A percentile compares a stretch with the other conserved stretches of the same genome.
phyloP scores from a whole-genome alignment of 2,888 invertebrate species.

The Lagria hirta region DNA sequence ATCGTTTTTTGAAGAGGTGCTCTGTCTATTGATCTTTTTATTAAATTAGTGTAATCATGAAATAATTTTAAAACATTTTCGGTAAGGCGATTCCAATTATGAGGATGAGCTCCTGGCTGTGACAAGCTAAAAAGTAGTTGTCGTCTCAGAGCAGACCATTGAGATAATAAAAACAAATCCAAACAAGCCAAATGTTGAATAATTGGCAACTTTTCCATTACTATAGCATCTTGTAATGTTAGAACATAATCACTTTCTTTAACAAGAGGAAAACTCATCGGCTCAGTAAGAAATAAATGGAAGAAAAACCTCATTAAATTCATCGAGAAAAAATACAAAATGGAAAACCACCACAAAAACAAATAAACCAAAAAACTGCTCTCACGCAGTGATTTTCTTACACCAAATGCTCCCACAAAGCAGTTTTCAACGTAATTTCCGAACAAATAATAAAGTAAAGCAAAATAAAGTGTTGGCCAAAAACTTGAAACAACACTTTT shows the following conservation, averaged over 20 bases:
- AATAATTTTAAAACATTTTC: constrained; percentile 66
- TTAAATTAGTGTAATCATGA: constrained; percentile 64
- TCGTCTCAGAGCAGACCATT: constrained; percentile 63
- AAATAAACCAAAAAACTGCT: constrained; percentile 56
- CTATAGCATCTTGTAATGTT: constrained; percentile 64
- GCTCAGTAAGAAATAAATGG: constrained; percentile 70
- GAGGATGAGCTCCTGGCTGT: constrained; percentile 83
- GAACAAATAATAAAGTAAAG: constrained; percentile 63
- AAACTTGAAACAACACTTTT: constrained; percentile 64
- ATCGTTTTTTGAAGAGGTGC: constrained; percentile 12
- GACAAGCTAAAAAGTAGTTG: constrained; percentile 71
- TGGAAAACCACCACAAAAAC: constrained; percentile 69
- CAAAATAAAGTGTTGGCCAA: constrained; percentile 64
- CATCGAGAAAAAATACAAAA: constrained; percentile 69
- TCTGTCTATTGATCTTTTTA: constrained; percentile 54
- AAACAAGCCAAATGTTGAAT: constrained; percentile 75
- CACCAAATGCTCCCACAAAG: constrained; percentile 58
- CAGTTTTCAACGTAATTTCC: constrained; percentile 59
- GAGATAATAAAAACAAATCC: constrained; percentile 69
- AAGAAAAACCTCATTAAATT: constrained; percentile 71
- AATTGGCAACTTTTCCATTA: constrained; percentile 63
- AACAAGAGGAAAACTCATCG: constrained; percentile 66
- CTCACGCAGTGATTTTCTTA: constrained; percentile 59
- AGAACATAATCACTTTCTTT: constrained; percentile 52
- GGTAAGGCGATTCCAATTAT: constrained; percentile 78